Base-by-base conservation (phyloP, 2,888 invertebrate species). In the Trachelus iudaicus region DNA sequence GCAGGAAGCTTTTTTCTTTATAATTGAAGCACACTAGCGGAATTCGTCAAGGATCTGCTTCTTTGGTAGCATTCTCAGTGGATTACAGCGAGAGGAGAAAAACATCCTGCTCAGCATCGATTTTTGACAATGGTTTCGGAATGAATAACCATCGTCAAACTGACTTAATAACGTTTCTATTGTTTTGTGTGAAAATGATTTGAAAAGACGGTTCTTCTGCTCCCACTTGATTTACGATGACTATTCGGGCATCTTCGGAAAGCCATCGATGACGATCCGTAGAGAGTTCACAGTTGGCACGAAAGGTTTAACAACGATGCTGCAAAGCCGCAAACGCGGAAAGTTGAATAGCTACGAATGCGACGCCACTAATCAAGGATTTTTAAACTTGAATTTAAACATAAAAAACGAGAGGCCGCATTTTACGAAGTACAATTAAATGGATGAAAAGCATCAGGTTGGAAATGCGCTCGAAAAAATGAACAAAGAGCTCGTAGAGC, bases 221-320 rank as follows among this genome's bases (percentile, higher is more conserved):
- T 40, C 15, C 40, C 2, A 15, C 15, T 40, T 40, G 13, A 40
- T 40, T 40, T 40, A 15, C 15, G 4, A 40, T 6, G 40, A 6
- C 15, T 15, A 15, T 4, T 15, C 40, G 40, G 1, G 23, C 56
- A 2, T 56, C 23, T 9, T 9, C 23, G 23, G 23, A 56, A 56
- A 9, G 23, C 2, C 9, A 0, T 23, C 23, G 2, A 56, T 56
- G 56, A 23, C 23, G 6, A 23, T 35, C 56, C 56, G 23, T 23
- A 23, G 23, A 9, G 23, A 9, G 23, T 56, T 56, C 56, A 23
- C 56, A 56, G 9, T 23, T 9, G 9, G 9, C 9, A 23, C 23
- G 68, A 11, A 78, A 81, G 78, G 79, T 82, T 84, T 83, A 83
- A 85, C 77, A 81, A 80, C 80, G 75, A 79, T 78, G 76, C 79